Evolutionary conservation across 2,888 invertebrate species (phyloP).

Genomic region (Erebia palarica): DNA sequence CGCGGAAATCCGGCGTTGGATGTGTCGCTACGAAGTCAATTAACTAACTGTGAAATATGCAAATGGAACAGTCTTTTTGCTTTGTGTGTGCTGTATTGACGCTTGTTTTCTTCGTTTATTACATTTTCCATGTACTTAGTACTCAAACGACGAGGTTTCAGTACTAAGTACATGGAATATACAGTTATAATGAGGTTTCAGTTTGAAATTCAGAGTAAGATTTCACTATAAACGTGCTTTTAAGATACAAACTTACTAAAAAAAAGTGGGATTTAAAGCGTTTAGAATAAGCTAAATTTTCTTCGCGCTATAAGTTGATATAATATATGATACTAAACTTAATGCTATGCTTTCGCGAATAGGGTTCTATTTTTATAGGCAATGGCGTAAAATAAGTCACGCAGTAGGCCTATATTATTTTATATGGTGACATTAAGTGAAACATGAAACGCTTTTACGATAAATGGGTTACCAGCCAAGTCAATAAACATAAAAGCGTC

Average conservation of each 20-base stretch:
- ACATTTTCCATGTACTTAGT: conserved; percentile 28
- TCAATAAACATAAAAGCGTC: conserved; percentile 55
- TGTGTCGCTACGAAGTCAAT: conserved; percentile 57
- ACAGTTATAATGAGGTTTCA: too few species aligned
- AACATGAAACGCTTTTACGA: conserved; percentile 30
- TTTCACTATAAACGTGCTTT: too few species aligned
- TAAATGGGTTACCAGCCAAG: conserved; percentile 37
- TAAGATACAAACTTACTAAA: too few species aligned
- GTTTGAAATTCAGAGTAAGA: background rate
- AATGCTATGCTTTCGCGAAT: conserved; percentile 11
- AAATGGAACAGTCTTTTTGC: conserved; percentile 50
- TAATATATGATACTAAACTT: background rate
- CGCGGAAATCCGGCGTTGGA: conserved; percentile 49
- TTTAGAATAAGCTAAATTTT: too few species aligned
- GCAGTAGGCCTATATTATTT: conserved; percentile 20
- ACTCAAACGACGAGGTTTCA: background rate
- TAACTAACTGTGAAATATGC: conserved; percentile 68
- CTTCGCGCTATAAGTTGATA: background rate
- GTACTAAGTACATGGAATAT: too few species aligned
- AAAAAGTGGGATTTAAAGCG: too few species aligned
- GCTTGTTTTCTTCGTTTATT: conserved; percentile 41
- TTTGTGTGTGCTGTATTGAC: conserved; percentile 37
- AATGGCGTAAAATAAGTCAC: conserved; percentile 25
- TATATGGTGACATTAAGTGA: conserved; percentile 30
- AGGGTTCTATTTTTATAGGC: conserved; percentile 16